Base-by-base conservation (phyloP, 1,140 invertebrate species). In the Elysia chlorotica region DNA sequence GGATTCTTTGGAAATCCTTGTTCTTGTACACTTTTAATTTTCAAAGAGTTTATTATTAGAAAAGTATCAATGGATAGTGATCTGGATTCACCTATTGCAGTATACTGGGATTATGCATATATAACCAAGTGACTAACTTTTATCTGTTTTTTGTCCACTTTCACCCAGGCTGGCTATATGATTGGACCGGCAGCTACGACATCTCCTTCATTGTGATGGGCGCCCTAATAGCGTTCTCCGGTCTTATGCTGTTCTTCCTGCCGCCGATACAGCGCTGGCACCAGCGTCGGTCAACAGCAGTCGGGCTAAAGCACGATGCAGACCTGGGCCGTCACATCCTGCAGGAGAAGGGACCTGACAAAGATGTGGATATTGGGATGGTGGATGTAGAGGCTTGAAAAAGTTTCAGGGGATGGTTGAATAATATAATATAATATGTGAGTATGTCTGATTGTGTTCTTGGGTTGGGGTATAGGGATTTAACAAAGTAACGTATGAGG, bases 161-260 rank as follows among this genome's bases (percentile, higher is more conserved):
- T 85, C 77, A 87, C 88, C 14, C 85, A 96, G 96, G 95, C 74
- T 92, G 89, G 87, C 85, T 97, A 65, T 95, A 91, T 81, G 96
- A 97, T 82, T 84, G 87, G 0, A 88, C 92, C 6, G 73, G 90
- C n/a, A 93, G 93, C 4, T 97, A 96, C 85, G 88, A 94, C 81
- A 92, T 92, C 21, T 94, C 93, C 2, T 98, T 97, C 86, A 91
- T 92, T 70, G 88, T 95, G 48, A 92, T 94, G 10, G 96, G 96
- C 1, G 83, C 89, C 1, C 92, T 93, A 85, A 95, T 98, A 56
- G 91, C 92, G 0, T 65, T 95, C 28, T 96, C 95, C 86, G 96
- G 97, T 14, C 28, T 95, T 5, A 95, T 98, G 88, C 89, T 98
- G 53, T 98, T 95, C 86, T 83, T 91, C 57, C 93, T 98, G 81